Percentiles rank a stretch among this genome's conserved stretches.
Conservation (phyloP, 2,797 vertebrate genomes). For the Spea hammondii region DNA sequence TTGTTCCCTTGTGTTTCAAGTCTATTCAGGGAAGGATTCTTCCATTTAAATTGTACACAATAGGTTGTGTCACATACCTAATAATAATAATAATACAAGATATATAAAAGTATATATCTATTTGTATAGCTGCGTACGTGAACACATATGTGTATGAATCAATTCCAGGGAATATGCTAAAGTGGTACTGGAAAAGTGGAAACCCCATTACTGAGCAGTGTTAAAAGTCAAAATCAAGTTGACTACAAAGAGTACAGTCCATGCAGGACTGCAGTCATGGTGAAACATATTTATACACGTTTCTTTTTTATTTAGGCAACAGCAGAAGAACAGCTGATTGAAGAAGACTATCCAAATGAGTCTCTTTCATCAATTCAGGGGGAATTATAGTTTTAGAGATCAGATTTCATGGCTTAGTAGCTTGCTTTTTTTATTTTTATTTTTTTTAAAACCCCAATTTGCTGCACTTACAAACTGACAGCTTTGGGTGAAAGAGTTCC, state of each 20-base stretch:
- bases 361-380: background rate
- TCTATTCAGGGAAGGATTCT: conserved; percentile 15
- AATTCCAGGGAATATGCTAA: background rate
- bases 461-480: conserved; percentile 9
- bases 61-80: background rate
- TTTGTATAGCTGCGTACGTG: background rate
- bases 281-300: background rate
- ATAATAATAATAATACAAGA: background rate
- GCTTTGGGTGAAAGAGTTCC: conserved; percentile 1
- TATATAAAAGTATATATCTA: background rate
- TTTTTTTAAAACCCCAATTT: background rate
- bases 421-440: no score
- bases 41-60: conserved; percentile 25
- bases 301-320: conserved; percentile 13
- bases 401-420: conserved; percentile 32
- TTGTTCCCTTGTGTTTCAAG: conserved; percentile 9
- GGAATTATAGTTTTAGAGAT: conserved; percentile 11
- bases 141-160: background rate
- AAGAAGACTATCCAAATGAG: background rate
- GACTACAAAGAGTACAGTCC: background rate
- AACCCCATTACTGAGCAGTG: background rate
- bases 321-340: background rate
- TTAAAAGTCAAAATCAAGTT: conserved; percentile 2
- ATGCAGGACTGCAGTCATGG: conserved; percentile 9
- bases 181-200: background rate